Evolutionary conservation across 1,140 invertebrate genomes (phyloP).

Genomic region (Bombus difficillimus): DNA sequence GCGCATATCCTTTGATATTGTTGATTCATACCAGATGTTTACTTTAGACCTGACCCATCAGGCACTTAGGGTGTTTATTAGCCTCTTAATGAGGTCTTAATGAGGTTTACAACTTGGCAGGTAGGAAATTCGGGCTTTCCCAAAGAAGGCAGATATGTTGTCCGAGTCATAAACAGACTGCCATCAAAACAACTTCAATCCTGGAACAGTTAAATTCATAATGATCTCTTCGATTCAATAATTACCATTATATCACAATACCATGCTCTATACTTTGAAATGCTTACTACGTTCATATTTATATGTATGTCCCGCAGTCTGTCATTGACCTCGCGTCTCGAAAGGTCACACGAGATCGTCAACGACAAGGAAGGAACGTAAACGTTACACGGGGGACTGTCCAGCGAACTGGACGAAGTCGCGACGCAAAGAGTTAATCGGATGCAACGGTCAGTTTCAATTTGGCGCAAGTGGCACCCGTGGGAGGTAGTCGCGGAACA

Average conservation of each 20-base stretch:
- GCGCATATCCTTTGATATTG: too few relatives aligned
- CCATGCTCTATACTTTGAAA: too few relatives aligned
- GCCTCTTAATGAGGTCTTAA: too few relatives aligned
- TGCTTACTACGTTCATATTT: too few relatives aligned
- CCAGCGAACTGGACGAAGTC: slow-evolving; percentile 50
- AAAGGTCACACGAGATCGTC: neutral
- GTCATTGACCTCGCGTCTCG: neutral
- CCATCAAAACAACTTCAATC: neutral
- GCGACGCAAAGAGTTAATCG: slow-evolving; percentile 75
- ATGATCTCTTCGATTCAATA: neutral
- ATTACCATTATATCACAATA: neutral
- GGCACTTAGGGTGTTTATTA: too few relatives aligned
- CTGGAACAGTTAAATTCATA: neutral
- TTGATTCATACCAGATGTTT: too few relatives aligned
- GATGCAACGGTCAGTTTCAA: slow-evolving; percentile 79
- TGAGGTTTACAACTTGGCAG: too few relatives aligned
- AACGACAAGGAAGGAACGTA: neutral
- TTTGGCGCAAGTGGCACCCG: slow-evolving; percentile 73
- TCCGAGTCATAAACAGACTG: too few relatives aligned
- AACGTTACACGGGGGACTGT: slow-evolving; percentile 17
- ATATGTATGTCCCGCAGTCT: neutral
- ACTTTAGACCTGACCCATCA: too few relatives aligned
- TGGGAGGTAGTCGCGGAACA: slow-evolving; percentile 66
- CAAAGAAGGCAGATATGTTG: too few relatives aligned
- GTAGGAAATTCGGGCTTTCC: too few relatives aligned